Base-by-base conservation (phyloP, 2,888 invertebrate species). In the Spicauda simplicius region DNA sequence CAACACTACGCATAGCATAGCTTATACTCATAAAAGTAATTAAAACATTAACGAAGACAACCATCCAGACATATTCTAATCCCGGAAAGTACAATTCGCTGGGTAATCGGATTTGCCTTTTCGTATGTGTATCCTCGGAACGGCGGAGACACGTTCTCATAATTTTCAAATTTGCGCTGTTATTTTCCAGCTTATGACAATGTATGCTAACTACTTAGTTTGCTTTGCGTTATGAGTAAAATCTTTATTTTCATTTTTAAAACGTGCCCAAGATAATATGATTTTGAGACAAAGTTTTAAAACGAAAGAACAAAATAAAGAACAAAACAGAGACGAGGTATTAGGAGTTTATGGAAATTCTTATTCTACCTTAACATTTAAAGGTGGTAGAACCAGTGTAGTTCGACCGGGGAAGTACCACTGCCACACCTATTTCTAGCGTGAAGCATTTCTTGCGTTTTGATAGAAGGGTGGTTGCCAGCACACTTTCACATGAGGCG, bases 81-180 rank as follows among this genome's bases (percentile, higher is more conserved):
- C 45, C 33, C 50, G 30, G 33, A 25, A 60, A 60, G 60, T 60
- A 50, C 52, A 48, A 25, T 58, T 60, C 52, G 30, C 60, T 60
- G 52, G 60, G 52, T 60, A 60, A 60, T 60, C 52, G 33, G 60
- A 60, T 60, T 60, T 60, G 60, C 52, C 33, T 12, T 52, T 19
- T 16, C 50, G 14, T 60, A 16, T 60, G 50, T 30, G 30, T 48
- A 18, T 3, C 60, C 30, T 52, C 14, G 18, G 16, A 52, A 37
- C 60, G 12, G 60, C 30, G 19, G 52, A 30, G 16, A 25, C 50
- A 33, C 5, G n/a, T n/a, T n/a, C 33, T 52, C 33, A 14, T 60
- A 50, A 52, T 60, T 50, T 60, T 33, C 30, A 50, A 52, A 60
- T 52, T 33, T 30, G 25, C 25, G 25, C 33, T 12, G 52, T 52